These are phyloP conservation scores for Tetragnatha versicolor DNA, from an alignment of 1,140 invertebrate genomes.

Conservation along the genomic window DNA sequence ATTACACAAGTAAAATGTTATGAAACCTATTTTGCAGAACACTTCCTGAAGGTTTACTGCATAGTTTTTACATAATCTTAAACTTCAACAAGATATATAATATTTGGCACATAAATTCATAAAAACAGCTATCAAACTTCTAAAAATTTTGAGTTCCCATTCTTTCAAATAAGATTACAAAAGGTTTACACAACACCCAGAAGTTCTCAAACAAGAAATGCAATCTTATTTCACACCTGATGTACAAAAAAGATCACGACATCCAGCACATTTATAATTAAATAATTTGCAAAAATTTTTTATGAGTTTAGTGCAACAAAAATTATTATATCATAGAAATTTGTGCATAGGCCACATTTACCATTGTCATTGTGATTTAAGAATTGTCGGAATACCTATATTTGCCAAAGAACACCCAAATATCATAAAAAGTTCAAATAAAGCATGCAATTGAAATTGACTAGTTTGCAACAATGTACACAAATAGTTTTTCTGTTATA, in stretches of 20 bases:
- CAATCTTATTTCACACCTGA: constrained; percentile 27
- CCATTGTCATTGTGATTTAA: constrained; percentile 50
- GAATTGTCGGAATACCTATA: constrained; percentile 47
- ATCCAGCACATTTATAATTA: constrained; percentile 45
- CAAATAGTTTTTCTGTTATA: constrained; percentile 13
- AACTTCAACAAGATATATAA: too few relatives aligned
- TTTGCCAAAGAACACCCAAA: constrained; percentile 53
- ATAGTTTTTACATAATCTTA: too few relatives aligned
- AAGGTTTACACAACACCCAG: constrained; percentile 27
- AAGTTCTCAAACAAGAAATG: constrained; percentile 30
- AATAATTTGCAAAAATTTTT: constrained; percentile 50
- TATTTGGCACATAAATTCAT: too few relatives aligned
- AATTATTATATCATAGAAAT: constrained; percentile 43
- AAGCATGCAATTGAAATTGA: constrained; percentile 48
- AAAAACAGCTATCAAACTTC: too few relatives aligned
- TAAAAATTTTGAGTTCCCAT: too few relatives aligned
- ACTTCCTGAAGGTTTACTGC: too few relatives aligned
- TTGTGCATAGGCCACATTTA: constrained; percentile 55
- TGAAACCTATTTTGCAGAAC: too few relatives aligned
- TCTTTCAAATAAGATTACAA: too few relatives aligned
- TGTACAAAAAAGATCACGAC: constrained; percentile 38
- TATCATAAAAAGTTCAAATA: constrained; percentile 47
- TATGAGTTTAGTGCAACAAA: constrained; percentile 41
- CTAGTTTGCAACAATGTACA: constrained; percentile 22
- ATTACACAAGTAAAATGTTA: too few relatives aligned